Evolutionary conservation across 1,140 invertebrate species (phyloP).

Genomic region (Ceratina japonica): DNA sequence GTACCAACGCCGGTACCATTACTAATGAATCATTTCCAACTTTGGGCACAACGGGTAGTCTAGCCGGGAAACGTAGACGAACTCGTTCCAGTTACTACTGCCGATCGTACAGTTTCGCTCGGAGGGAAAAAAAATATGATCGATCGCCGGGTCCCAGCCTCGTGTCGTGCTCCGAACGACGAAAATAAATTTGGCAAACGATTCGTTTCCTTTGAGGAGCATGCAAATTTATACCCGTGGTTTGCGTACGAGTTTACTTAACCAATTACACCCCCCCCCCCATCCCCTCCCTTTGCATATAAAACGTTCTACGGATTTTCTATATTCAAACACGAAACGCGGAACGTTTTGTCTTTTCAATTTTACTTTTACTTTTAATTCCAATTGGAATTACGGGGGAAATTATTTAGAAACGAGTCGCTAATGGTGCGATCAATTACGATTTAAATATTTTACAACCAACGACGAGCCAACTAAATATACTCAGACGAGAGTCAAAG

Average conservation of each 20-base stretch:
- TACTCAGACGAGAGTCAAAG: no score
- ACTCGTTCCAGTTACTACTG: constrained; percentile 43
- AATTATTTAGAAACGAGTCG: no score
- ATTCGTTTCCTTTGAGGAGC: constrained; percentile 22
- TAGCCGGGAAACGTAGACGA: constrained; percentile 32
- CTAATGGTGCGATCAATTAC: no score
- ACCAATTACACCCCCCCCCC: not conserved
- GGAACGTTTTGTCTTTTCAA: no score
- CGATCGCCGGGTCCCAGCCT: constrained; percentile 22
- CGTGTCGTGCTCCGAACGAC: constrained; percentile 20
- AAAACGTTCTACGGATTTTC: no score
- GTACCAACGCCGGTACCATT: constrained; percentile 38
- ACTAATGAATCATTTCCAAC: constrained; percentile 53
- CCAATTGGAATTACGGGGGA: no score
- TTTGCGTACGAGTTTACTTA: constrained; percentile 30
- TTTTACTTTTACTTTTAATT: no score
- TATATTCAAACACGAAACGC: no score
- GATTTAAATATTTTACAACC: no score
- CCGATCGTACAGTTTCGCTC: constrained; percentile 41
- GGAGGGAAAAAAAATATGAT: constrained; percentile 39
- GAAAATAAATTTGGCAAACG: constrained; percentile 50
- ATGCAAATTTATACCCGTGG: constrained; percentile 22
- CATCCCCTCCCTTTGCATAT: no score
- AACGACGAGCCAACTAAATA: no score
- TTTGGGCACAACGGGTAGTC: constrained; percentile 41